phyloP scores from a whole-genome alignment of 2,888 invertebrate genomes.

The Xestia ashworthii region DNA sequence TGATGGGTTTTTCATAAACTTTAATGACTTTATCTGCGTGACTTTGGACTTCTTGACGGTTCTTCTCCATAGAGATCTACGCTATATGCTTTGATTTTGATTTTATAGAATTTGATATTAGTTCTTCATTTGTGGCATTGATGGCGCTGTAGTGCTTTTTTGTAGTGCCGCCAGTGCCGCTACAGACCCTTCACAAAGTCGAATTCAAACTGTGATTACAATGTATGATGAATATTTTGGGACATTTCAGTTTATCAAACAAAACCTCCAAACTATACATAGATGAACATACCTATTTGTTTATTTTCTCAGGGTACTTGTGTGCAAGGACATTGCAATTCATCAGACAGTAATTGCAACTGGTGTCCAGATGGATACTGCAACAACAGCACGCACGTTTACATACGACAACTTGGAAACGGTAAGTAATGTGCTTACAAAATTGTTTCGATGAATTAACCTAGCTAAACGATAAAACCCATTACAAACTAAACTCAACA shows the following conservation, averaged over 20 bases:
- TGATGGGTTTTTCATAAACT: no score
- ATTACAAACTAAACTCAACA: conserved; percentile 13
- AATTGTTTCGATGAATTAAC: background rate
- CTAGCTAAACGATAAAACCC: background rate
- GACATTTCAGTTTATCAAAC: background rate
- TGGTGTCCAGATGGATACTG: conserved; percentile 88
- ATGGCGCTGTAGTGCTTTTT: no score
- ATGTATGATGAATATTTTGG: background rate
- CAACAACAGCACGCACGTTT: conserved; percentile 84
- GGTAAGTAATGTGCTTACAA: conserved; percentile 69
- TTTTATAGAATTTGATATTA: no score
- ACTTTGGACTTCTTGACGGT: no score
- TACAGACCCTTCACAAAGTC: background rate
- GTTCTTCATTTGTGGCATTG: no score
- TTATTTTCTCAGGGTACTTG: conserved; percentile 81
- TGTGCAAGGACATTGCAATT: conserved; percentile 86
- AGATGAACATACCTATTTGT: background rate
- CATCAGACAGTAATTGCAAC: conserved; percentile 83
- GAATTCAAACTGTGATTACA: background rate
- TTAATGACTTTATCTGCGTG: no score
- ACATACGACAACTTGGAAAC: conserved; percentile 79
- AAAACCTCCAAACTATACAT: background rate
- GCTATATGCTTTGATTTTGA: no score
- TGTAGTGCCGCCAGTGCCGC: no score
- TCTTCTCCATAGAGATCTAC: no score